These are phyloP conservation scores for Panulirus ornatus DNA, from an alignment of 1,140 invertebrate species.

Conservation along the genomic window DNA sequence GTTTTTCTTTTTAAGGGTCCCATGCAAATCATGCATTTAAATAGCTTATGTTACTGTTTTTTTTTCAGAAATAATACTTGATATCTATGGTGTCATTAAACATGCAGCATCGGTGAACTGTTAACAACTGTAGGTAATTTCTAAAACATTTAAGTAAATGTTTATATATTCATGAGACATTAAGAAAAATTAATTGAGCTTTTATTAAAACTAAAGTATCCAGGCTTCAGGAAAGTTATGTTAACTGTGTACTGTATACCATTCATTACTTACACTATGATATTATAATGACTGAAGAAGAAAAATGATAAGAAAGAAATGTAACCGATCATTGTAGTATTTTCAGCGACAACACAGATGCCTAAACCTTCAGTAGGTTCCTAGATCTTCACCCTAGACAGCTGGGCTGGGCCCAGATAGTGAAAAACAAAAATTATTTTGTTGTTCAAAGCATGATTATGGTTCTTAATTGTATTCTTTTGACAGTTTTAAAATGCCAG, in stretches of 20 bases:
- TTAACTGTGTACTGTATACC: not conserved
- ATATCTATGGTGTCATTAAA: not conserved
- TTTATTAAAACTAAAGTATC: too few relatives aligned
- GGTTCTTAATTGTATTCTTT: not conserved
- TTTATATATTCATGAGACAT: too few relatives aligned
- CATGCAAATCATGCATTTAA: slow-evolving; percentile 5
- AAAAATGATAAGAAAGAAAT: too few relatives aligned
- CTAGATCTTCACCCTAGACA: not conserved
- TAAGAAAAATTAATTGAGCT: not conserved
- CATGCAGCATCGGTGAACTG: not conserved
- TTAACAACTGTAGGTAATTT: too few relatives aligned
- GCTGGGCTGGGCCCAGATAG: not conserved
- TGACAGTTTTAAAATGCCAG: not conserved
- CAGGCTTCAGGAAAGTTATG: too few relatives aligned
- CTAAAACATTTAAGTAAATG: too few relatives aligned
- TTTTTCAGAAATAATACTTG: not conserved
- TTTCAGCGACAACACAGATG: too few relatives aligned
- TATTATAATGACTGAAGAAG: too few relatives aligned
- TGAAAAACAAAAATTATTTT: not conserved
- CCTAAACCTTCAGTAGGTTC: not conserved
- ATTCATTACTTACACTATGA: not conserved
- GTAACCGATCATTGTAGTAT: too few relatives aligned
- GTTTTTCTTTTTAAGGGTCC: not conserved
- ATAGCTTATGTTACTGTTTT: not conserved
- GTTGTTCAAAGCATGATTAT: not conserved